A percentile compares a stretch with the other conserved stretches of the same genome.
phyloP scores from a whole-genome alignment of 2,113 vertebrate species.

The Hippopotamus amphibius region DNA sequence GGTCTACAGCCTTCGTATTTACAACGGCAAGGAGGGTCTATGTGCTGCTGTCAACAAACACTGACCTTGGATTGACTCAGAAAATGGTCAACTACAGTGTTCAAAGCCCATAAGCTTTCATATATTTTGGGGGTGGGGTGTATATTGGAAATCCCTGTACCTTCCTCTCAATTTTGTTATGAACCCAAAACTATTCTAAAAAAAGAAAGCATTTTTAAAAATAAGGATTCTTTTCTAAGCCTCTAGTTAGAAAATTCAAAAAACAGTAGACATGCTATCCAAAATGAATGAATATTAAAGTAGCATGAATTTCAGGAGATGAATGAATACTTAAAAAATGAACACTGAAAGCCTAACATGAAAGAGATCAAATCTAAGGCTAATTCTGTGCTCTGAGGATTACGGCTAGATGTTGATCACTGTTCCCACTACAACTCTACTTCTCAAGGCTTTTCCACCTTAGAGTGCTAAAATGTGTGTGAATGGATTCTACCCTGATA shows the following conservation, averaged over 20 bases:
- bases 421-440: background rate
- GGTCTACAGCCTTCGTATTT: slow-evolving; percentile 65
- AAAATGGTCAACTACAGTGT: background rate
- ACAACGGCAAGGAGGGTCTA: background rate
- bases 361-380: background rate
- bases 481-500: background rate
- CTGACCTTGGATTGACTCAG: slow-evolving; percentile 50
- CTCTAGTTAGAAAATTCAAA: background rate
- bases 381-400: background rate
- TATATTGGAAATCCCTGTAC: background rate
- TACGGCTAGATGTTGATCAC: background rate
- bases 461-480: background rate
- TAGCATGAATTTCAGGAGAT: background rate
- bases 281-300: background rate
- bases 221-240: background rate
- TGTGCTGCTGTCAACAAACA: slow-evolving; percentile 63
- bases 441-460: background rate
- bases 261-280: background rate
- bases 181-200: background rate
- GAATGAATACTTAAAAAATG: background rate
- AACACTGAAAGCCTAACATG: background rate
- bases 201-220: background rate
- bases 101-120: slow-evolving; percentile 51
- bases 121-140: background rate
- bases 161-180: background rate